A percentile compares a stretch with the other conserved stretches of the same genome.
Conservation (phyloP, 2,888 invertebrate species). For the Erebia palarica region DNA sequence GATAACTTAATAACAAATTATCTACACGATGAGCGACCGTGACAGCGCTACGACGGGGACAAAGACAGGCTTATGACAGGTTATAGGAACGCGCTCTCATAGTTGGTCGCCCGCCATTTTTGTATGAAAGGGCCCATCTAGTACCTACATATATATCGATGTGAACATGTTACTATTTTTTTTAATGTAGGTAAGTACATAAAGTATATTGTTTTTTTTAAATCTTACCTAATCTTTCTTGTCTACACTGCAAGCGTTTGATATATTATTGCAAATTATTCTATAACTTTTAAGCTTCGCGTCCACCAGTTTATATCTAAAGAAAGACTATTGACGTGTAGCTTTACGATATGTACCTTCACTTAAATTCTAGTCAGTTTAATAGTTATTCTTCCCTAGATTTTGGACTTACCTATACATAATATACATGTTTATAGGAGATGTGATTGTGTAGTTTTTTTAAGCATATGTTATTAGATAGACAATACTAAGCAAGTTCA, state of each 20-base stretch:
- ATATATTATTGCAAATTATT: neutral
- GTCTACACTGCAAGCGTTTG: neutral
- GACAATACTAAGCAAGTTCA: slow-evolving; percentile 39
- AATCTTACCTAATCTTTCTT: neutral
- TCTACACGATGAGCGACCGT: too few species aligned
- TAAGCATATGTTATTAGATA: slow-evolving; percentile 49
- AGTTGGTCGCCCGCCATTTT: too few species aligned
- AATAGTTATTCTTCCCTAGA: slow-evolving; percentile 28
- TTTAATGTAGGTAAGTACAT: neutral
- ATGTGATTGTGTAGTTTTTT: slow-evolving; percentile 68
- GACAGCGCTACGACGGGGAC: too few species aligned
- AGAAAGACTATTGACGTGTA: slow-evolving; percentile 6
- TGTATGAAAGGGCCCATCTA: too few species aligned
- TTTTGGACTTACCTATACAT: slow-evolving; percentile 20
- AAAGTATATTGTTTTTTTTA: neutral
- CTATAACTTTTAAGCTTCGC: slow-evolving; percentile 2
- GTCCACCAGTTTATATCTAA: neutral
- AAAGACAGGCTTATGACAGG: too few species aligned
- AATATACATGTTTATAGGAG: slow-evolving; percentile 57
- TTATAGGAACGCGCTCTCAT: too few species aligned
- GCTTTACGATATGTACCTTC: neutral
- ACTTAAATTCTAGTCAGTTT: slow-evolving; percentile 19
- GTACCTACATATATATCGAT: too few species aligned
- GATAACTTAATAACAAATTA: too few species aligned
- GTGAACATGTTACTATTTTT: neutral